Base-by-base conservation (phyloP, 64 coral and sea anemone species). In the Montipora sp. region DNA sequence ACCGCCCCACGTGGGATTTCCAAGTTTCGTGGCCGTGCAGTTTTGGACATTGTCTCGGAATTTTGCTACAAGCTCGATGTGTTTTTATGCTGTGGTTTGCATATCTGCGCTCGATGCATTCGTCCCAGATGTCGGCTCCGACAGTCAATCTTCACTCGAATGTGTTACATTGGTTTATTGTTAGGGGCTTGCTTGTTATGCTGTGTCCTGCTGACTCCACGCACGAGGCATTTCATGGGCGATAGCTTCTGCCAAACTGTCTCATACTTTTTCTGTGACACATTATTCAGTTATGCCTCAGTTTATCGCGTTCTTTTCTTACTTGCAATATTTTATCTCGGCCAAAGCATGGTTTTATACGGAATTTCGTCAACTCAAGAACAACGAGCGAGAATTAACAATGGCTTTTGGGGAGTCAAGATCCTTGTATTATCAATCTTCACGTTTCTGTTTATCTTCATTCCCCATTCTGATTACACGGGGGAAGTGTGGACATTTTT, bases 401-500 rank as follows among this genome's bases (percentile, higher is more conserved):
- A 99, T 60, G 55, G 87, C 15, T 96, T 90, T 43, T 99, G 98
- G 98, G 89, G 84, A 36, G 57, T 99, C 11, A 99, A 99, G 65
- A 96, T 95, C 7, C 45, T 96, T 0, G 8, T 91, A 6, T 81
- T 99, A 15, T 84, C 95, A 3, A 2, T 94, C 55, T 58, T 96
- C 14, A 93, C 88, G 13, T 91, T 96, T 58, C 19, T 65, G 16
- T 99, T 99, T 84, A 77, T 99, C 24, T 82, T 99, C 16, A 87
- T 99, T 36, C 98, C 98, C 0, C 98, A 96, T 59, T 96, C 88
- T 9, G 98, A 99, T 43, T 99, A 96, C 73, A 94, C 87, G 19
- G 98, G 98, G 7, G 98, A 99, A 83, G 90, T 99, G 5, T 99
- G 98, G 98, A 92, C 93, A 19, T 99, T 99, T 80, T 99, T 99